Conservation (phyloP, 2,797 vertebrate genomes). For the Manis crassicaudata region DNA sequence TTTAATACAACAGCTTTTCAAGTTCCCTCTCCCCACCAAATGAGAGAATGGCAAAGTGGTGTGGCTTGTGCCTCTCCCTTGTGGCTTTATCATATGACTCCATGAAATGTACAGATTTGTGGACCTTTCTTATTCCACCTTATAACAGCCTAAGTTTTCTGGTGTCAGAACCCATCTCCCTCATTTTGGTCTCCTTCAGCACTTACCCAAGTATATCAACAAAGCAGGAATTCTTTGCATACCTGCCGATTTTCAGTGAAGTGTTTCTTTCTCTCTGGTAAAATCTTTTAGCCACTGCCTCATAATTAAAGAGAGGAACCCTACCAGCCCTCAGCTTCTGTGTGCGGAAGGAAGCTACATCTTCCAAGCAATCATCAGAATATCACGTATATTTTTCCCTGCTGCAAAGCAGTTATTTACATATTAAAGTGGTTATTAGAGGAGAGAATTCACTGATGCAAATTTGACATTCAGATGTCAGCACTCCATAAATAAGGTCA, state of each 20-base stretch:
- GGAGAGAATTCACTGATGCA: slow-evolving; percentile 80
- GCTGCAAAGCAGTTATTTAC: slow-evolving; percentile 80
- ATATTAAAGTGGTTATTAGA: slow-evolving; percentile 82
- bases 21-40: background rate
- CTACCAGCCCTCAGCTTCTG: slow-evolving; percentile 61
- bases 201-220: background rate
- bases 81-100: background rate
- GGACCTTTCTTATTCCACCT: background rate
- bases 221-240: background rate
- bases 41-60: background rate
- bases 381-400: slow-evolving; percentile 74
- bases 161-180: background rate
- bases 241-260: background rate
- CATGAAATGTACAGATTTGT: background rate
- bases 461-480: slow-evolving; percentile 87
- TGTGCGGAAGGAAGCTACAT: slow-evolving; percentile 66
- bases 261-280: slow-evolving; percentile 62
- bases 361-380: slow-evolving; percentile 77
- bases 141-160: background rate
- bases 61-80: background rate
- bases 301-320: slow-evolving; percentile 73
- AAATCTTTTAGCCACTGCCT: background rate
- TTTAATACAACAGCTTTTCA: background rate
- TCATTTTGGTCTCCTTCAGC: background rate
- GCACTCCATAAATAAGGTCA: slow-evolving; percentile 87